Conservation (phyloP, 2,797 vertebrate species). For the Urosaurus nigricauda region DNA sequence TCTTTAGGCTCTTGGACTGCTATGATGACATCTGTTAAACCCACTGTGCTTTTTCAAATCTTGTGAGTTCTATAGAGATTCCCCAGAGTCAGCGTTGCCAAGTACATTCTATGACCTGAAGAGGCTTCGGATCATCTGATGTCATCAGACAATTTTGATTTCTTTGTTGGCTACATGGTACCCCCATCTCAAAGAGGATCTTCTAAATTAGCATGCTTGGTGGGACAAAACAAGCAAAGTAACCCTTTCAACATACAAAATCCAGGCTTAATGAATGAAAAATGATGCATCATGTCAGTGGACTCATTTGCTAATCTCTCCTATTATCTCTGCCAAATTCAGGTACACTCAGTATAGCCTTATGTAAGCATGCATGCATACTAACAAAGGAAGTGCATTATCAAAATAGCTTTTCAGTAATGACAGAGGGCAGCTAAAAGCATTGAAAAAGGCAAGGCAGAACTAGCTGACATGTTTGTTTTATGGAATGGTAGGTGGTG, state of each 20-base stretch:
- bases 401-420: slow-evolving; percentile 13
- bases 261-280: slow-evolving; percentile 26
- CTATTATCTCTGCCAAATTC: slow-evolving; percentile 9
- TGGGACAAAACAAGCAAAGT: neutral
- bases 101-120: neutral
- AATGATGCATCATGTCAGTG: neutral
- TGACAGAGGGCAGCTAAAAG: neutral
- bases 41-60: neutral
- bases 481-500: neutral
- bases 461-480: neutral
- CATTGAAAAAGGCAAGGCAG: neutral
- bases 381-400: slow-evolving; percentile 8
- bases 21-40: neutral
- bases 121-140: neutral
- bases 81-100: neutral
- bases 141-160: neutral
- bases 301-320: slow-evolving; percentile 12
- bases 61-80: neutral
- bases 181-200: neutral
- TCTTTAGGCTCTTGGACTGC: neutral
- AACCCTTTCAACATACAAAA: slow-evolving; percentile 9
- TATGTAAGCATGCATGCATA: slow-evolving; percentile 2
- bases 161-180: slow-evolving; percentile 6
- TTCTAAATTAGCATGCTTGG: slow-evolving; percentile 24
- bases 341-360: neutral